A percentile compares a stretch with the other conserved stretches of the same genome.
phyloP scores from a whole-genome alignment of 92 coral and sea anemone genomes.

The Porites evermanni region DNA sequence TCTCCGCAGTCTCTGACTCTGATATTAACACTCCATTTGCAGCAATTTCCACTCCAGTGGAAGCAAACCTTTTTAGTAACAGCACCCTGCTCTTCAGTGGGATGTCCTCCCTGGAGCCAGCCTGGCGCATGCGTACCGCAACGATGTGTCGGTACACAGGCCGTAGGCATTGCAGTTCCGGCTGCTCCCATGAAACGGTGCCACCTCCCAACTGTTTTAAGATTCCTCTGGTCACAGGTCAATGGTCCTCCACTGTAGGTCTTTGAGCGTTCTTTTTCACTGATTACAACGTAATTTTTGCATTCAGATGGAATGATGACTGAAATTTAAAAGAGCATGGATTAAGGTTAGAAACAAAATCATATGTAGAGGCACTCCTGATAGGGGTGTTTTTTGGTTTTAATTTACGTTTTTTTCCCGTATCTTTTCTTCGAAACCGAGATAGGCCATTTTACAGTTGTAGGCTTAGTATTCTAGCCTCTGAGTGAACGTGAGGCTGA shows the following conservation, averaged over 20 bases:
- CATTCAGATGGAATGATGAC: constrained; percentile 34
- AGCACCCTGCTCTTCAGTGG: neutral
- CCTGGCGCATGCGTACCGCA: neutral
- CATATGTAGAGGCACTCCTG: neutral
- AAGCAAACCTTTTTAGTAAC: neutral
- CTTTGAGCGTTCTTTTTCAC: constrained; percentile 26
- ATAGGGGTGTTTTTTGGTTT: too few species aligned
- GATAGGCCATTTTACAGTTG: too few species aligned
- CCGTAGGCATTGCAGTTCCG: neutral
- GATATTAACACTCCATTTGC: neutral
- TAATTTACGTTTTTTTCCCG: too few species aligned
- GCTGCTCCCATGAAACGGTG: constrained; percentile 1
- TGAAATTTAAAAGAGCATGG: neutral
- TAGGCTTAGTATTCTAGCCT: too few species aligned
- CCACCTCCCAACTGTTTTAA: neutral
- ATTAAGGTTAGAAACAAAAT: neutral
- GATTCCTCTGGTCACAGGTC: constrained; percentile 13
- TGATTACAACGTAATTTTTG: constrained; percentile 22
- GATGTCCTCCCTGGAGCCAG: neutral
- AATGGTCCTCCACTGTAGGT: neutral
- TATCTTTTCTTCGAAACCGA: too few species aligned
- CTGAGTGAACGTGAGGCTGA: too few species aligned
- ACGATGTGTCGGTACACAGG: neutral
- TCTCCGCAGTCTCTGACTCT: neutral
- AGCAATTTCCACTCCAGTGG: neutral